Conservation (phyloP, 2,888 invertebrate genomes). For the Leistus spinibarbis region DNA sequence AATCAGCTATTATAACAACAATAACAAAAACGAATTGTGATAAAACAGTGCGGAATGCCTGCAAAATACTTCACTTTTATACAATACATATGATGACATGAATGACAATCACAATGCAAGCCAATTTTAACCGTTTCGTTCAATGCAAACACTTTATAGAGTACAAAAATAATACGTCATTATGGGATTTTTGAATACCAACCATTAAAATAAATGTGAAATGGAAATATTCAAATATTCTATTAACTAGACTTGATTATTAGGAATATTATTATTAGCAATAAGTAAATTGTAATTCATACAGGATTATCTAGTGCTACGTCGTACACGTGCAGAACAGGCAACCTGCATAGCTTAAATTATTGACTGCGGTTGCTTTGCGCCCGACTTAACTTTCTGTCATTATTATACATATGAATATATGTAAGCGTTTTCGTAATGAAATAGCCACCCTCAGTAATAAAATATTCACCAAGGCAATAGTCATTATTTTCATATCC, state of each 20-base stretch:
- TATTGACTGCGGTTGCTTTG: no score
- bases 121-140: background rate
- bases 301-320: no score
- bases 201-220: background rate
- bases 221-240: no score
- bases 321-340: no score
- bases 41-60: background rate
- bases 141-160: background rate
- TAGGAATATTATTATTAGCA: no score
- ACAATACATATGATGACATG: background rate
- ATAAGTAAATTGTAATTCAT: no score
- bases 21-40: background rate
- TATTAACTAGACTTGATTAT: no score
- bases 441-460: no score
- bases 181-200: background rate
- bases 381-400: no score
- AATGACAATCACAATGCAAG: background rate
- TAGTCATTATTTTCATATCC: constrained; percentile 14
- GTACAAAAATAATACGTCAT: background rate
- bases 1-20: background rate
- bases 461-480: constrained; percentile 14
- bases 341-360: no score
- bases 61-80: background rate
- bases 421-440: background rate
- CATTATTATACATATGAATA: no score